Evolutionary conservation across 2,888 invertebrate species (phyloP).

Genomic region (Adelognathus sp.): DNA sequence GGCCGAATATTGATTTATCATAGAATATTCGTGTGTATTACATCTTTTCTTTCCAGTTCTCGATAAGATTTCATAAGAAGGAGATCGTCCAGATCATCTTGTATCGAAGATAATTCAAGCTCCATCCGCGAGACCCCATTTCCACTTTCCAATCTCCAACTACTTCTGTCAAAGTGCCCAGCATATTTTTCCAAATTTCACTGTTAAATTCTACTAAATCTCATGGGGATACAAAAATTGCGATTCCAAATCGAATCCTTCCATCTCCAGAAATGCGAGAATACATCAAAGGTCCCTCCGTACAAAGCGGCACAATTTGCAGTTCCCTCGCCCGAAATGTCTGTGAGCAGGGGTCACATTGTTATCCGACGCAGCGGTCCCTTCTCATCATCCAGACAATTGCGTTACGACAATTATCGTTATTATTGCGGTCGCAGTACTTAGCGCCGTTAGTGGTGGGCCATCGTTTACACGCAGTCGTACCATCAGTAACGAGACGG

Average conservation of each 20-base stretch:
- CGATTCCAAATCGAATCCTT: background rate
- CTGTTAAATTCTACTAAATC: background rate
- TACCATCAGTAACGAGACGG: background rate
- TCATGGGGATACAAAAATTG: background rate
- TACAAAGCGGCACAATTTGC: background rate
- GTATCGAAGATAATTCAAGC: too few relatives aligned
- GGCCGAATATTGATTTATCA: too few relatives aligned
- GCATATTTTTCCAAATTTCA: background rate
- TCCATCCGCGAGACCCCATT: too few relatives aligned
- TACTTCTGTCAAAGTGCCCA: too few relatives aligned
- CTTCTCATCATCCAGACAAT: slow-evolving; percentile 17
- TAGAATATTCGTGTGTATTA: too few relatives aligned
- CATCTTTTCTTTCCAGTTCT: too few relatives aligned
- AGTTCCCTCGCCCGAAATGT: slow-evolving; percentile 11
- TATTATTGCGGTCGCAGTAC: slow-evolving; percentile 26
- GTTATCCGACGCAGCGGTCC: background rate
- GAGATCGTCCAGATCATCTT: too few relatives aligned
- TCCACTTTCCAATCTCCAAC: too few relatives aligned
- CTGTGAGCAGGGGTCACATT: background rate
- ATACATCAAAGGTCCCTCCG: background rate
- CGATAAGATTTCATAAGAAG: too few relatives aligned
- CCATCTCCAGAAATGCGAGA: background rate
- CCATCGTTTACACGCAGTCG: slow-evolving; percentile 37
- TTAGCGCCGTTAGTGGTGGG: slow-evolving; percentile 22
- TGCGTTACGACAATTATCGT: slow-evolving; percentile 36